A percentile compares a stretch with the other conserved stretches of the same genome.
These are phyloP conservation scores for Lethocerus indicus DNA, from an alignment of 1,140 invertebrate species.

Conservation along the genomic window DNA sequence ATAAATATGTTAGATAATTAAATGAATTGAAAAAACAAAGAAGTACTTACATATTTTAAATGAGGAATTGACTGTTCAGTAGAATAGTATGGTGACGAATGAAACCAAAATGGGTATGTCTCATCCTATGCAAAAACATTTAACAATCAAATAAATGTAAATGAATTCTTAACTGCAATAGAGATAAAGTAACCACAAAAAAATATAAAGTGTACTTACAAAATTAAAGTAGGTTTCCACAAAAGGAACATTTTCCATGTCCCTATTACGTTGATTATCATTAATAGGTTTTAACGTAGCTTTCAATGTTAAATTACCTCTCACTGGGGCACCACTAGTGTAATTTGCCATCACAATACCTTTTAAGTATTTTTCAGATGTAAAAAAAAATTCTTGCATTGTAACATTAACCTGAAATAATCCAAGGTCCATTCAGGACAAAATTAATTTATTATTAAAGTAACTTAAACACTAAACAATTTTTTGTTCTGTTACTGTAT, in stretches of 20 bases:
- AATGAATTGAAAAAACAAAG: slow-evolving; percentile 4
- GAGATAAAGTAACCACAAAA: not conserved
- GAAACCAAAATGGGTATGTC: slow-evolving; percentile 58
- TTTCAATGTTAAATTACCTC: slow-evolving; percentile 70
- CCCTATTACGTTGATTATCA: not conserved
- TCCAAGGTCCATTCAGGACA: not conserved
- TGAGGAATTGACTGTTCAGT: slow-evolving; percentile 32
- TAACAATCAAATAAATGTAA: slow-evolving; percentile 10
- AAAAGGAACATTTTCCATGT: slow-evolving; percentile 32
- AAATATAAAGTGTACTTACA: slow-evolving; percentile 26
- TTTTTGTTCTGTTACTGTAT: too few relatives aligned
- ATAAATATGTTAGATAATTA: not conserved
- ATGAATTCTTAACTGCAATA: not conserved
- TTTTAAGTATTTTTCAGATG: slow-evolving; percentile 60
- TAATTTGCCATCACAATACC: slow-evolving; percentile 88
- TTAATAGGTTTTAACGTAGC: slow-evolving; percentile 52
- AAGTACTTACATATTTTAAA: slow-evolving; percentile 43
- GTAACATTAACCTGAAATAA: slow-evolving; percentile 71
- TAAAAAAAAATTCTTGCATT: slow-evolving; percentile 84
- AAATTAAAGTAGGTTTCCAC: slow-evolving; percentile 57
- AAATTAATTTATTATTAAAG: too few relatives aligned
- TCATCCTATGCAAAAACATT: slow-evolving; percentile 43
- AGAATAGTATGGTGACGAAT: slow-evolving; percentile 13
- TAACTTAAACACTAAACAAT: too few relatives aligned
- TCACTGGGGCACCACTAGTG: slow-evolving; percentile 66